phyloP scores from a whole-genome alignment of 1,140 invertebrate genomes.

The Achatina immaculata region DNA sequence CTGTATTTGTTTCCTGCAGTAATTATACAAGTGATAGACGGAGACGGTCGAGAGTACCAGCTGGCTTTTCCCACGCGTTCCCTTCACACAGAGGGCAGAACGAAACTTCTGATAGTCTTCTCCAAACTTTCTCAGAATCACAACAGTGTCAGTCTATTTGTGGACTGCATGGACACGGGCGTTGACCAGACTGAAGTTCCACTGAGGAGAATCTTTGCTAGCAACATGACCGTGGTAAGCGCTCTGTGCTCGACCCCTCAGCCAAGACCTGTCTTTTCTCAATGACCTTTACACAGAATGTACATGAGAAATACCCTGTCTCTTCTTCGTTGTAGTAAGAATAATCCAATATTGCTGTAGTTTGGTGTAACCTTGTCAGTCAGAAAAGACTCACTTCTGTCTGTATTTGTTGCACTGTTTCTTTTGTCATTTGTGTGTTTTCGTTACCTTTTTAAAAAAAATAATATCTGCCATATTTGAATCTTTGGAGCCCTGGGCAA shows the following conservation, averaged over 20 bases:
- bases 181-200: constrained; percentile 53
- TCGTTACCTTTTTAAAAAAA: too few relatives aligned
- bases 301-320: too few relatives aligned
- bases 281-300: too few relatives aligned
- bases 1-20: constrained; percentile 36
- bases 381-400: too few relatives aligned
- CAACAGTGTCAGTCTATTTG: constrained; percentile 55
- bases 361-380: too few relatives aligned
- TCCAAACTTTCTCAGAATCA: constrained; percentile 47
- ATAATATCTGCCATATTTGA: too few relatives aligned
- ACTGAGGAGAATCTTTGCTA: constrained; percentile 45
- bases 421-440: too few relatives aligned
- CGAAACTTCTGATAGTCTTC: constrained; percentile 50
- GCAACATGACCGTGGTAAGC: constrained; percentile 24
- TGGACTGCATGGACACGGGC: constrained; percentile 52
- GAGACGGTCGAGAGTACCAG: constrained; percentile 46
- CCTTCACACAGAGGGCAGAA: constrained; percentile 41
- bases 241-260: background rate
- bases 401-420: too few relatives aligned
- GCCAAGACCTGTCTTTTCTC: too few relatives aligned
- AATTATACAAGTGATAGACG: constrained; percentile 42
- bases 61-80: constrained; percentile 48
- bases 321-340: too few relatives aligned
- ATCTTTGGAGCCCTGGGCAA: too few relatives aligned
- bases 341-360: too few relatives aligned